Percentiles rank a stretch among this genome's conserved stretches.
Conservation (phyloP, 2,888 invertebrate genomes). For the Polylopha cassiicola region DNA sequence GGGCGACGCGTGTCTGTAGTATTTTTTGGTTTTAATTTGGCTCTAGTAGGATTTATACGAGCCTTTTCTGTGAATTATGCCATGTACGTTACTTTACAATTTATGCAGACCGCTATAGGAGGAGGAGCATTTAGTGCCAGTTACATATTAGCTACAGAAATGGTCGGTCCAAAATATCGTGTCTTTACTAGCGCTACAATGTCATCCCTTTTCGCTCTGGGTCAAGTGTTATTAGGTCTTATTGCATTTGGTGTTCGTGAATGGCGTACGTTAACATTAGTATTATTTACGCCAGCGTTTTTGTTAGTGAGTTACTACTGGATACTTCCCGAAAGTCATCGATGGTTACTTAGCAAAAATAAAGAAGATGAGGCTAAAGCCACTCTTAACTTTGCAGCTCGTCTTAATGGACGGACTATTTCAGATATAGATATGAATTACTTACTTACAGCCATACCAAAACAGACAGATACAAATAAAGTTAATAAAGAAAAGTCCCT, state of each 20-base stretch:
- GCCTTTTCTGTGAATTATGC: constrained; percentile 64
- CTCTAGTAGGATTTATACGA: constrained; percentile 52
- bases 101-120: constrained; percentile 61
- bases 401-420: constrained; percentile 76
- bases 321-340: constrained; percentile 83
- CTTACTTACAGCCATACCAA: constrained; percentile 49
- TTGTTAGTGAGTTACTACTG: constrained; percentile 81
- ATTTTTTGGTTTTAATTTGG: constrained; percentile 61
- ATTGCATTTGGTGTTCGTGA: constrained; percentile 81
- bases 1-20: constrained; percentile 58
- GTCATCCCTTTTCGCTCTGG: constrained; percentile 83
- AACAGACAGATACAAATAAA: constrained; percentile 32
- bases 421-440: constrained; percentile 62
- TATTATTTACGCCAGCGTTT: constrained; percentile 82
- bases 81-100: constrained; percentile 61
- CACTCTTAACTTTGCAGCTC: constrained; percentile 78
- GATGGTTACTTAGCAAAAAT: constrained; percentile 85
- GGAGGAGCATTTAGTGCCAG: constrained; percentile 63
- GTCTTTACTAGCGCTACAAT: constrained; percentile 83
- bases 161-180: constrained; percentile 84
- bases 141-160: constrained; percentile 82
- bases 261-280: constrained; percentile 82
- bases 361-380: constrained; percentile 78
- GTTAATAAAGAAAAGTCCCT: constrained; percentile 35
- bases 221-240: constrained; percentile 82